phyloP scores from a whole-genome alignment of 2,888 invertebrate species.

The Oligia strigilis region DNA sequence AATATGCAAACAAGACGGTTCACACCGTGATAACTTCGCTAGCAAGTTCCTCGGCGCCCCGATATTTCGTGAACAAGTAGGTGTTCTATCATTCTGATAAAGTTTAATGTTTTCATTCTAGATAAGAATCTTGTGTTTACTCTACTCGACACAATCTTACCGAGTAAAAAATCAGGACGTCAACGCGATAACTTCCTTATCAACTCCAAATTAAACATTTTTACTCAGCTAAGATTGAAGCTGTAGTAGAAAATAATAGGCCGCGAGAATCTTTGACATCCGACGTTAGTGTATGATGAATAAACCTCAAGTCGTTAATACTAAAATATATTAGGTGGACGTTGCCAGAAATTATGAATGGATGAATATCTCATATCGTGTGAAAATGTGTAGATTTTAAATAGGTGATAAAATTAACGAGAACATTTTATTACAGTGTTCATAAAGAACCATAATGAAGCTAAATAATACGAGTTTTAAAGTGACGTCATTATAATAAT shows the following conservation, averaged over 20 bases:
- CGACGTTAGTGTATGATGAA: conserved; percentile 41
- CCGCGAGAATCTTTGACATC: conserved; percentile 29
- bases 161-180: conserved; percentile 85
- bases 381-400: conserved; percentile 56
- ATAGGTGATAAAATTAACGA: conserved; percentile 61
- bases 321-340: conserved; percentile 31
- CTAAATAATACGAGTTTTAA: conserved; percentile 61
- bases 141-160: conserved; percentile 80
- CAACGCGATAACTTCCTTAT: conserved; percentile 78
- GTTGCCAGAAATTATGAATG: conserved; percentile 66
- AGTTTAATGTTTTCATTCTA: conserved; percentile 76
- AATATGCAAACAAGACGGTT: conserved; percentile 48
- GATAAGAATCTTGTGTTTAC: conserved; percentile 85
- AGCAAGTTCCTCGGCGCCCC: conserved; percentile 39
- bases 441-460: conserved; percentile 60
- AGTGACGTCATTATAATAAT: conserved; percentile 65
- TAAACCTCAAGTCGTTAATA: conserved; percentile 27
- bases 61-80: conserved; percentile 63
- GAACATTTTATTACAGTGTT: conserved; percentile 60
- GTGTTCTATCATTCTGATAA: conserved; percentile 82
- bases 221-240: conserved; percentile 56
- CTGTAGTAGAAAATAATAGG: conserved; percentile 44
- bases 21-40: conserved; percentile 52
- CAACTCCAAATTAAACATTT: conserved; percentile 64
- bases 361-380: conserved; percentile 53